These are phyloP conservation scores for Tetragnatha versicolor DNA, from an alignment of 1,140 invertebrate species.

Conservation along the genomic window DNA sequence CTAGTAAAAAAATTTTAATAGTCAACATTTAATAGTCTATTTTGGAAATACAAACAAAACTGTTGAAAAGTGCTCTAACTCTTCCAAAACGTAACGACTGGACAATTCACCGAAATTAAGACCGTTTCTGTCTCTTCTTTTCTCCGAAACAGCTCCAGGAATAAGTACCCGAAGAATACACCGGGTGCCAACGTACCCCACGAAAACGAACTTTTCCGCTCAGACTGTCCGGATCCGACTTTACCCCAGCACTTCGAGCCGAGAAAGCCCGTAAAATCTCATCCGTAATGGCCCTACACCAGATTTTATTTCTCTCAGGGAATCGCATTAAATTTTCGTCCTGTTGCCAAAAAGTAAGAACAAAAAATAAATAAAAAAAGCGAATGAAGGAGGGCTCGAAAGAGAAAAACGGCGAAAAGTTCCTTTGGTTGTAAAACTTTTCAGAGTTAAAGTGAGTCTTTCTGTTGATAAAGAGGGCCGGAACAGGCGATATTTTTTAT, in stretches of 20 bases:
- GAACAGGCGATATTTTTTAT: constrained; percentile 29
- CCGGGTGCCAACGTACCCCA: no score
- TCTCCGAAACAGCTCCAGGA: no score
- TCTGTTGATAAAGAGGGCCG: constrained; percentile 34
- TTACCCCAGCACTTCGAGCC: neutral
- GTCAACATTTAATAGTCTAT: no score
- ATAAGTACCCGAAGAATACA: no score
- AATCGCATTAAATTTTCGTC: constrained; percentile 38
- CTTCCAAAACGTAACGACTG: no score
- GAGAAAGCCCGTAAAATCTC: constrained; percentile 27
- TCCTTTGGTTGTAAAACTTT: constrained; percentile 40
- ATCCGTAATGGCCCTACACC: constrained; percentile 33
- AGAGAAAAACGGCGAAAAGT: constrained; percentile 11
- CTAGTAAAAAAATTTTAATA: no score
- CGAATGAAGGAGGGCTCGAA: constrained; percentile 1
- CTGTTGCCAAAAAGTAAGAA: constrained; percentile 18
- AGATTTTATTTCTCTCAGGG: constrained; percentile 38
- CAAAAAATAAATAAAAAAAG: constrained; percentile 20
- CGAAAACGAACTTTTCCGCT: constrained; percentile 1
- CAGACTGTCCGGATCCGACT: neutral
- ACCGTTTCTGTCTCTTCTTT: no score
- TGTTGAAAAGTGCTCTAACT: no score
- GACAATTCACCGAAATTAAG: no score
- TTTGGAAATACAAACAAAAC: no score
- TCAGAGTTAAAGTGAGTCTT: constrained; percentile 31